Evolutionary conservation across 1,140 invertebrate genomes (phyloP), one percentile per base, ranked within the genome.

Genomic region (Hydropsyche tenuis): DNA sequence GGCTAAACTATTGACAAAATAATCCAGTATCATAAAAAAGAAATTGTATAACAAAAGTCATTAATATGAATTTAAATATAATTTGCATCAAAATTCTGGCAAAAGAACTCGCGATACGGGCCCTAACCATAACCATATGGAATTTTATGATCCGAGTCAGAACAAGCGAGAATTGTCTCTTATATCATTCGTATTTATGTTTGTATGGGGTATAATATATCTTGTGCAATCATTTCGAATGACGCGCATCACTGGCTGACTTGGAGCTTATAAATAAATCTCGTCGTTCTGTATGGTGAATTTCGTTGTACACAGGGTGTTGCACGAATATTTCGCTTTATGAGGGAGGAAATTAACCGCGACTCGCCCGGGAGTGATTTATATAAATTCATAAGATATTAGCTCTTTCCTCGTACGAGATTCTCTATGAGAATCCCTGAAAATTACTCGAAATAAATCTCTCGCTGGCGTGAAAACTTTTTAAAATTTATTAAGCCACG

Each of bases 251-350:
- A 43, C 66, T 25, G 74, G 37, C 25, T 69, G 53, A 64, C 60
- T 75, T 70, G 30, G 73, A n/a, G 1, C 25, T 69, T 73, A 70
- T 73, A 73, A 75, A 75, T 73, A 73, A 60, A n/a, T 53, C 48
- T 53, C 20, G 20, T 53, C 5, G 16, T 7, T 53, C 1, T 53
- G 48, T 53, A 53, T 46, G n/a, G n/a, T n/a, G n/a, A n/a, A n/a
- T n/a, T n/a, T 18, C 30, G 14, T 1, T 63, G 23, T 37, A 12
- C 25, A 63, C 60, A 27, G 60, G 5, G 60, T 63, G 60, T 25
- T 37, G 2, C 42, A n/a, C 14, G 18, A 51, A n/a, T 16, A 16
- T 51, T 51, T n/a, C 14, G 18, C 18, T 37, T 37, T 9, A 37
- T 37, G 9, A 3, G 30, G 9, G 30, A 9, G 30, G 30, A 37